Base-by-base conservation (phyloP, 2,888 invertebrate species). In the Drosophila cognata region DNA sequence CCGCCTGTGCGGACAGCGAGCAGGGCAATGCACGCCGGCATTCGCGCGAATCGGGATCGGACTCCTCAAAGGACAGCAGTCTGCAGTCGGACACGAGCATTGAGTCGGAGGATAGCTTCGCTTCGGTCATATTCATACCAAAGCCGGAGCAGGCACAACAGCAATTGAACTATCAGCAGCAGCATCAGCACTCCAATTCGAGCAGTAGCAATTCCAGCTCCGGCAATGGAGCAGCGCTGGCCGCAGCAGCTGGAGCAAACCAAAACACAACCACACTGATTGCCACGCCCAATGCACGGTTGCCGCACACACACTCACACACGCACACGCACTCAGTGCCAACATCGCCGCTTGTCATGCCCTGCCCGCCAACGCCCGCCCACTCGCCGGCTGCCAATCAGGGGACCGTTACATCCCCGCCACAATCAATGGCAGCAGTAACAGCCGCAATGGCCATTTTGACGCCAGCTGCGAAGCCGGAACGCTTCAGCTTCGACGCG, bases 11-110 rank as follows among this genome's bases (percentile, higher is more conserved):
- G 41, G 91, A 89, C 10, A 83, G 88, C 38, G 90, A 89, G 31
- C 93, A 78, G 91, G 94, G 94, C 78, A 92, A 94, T 93, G 79
- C 97, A 90, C 94, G 98, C 66, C 94, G 97, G 61, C 95, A 96
- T 88, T 97, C 97, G 0, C 95, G 96, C 79, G 98, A 98, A 93
- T 97, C 97, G 86, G 97, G 97, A 18, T 98, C 98, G 3, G 97
- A 97, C 91, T 97, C 97, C 8, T 97, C 97, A 3, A 97, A 97
- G 93, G 97, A 97, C 86, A 97, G 97, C 92, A 98, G 98, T 92
- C 94, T 98, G 70, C 98, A 98, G 93, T 98, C 98, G 92, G 98
- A 98, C 91, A 98, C 98, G 1, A 98, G 98, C 93, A 97, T 98
- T 41, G 98, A 98, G 92, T 97, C 97, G 1, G 98, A 98, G 92